Base-by-base conservation (phyloP, 2,113 vertebrate species). In the Kryptolebias marmoratus region DNA sequence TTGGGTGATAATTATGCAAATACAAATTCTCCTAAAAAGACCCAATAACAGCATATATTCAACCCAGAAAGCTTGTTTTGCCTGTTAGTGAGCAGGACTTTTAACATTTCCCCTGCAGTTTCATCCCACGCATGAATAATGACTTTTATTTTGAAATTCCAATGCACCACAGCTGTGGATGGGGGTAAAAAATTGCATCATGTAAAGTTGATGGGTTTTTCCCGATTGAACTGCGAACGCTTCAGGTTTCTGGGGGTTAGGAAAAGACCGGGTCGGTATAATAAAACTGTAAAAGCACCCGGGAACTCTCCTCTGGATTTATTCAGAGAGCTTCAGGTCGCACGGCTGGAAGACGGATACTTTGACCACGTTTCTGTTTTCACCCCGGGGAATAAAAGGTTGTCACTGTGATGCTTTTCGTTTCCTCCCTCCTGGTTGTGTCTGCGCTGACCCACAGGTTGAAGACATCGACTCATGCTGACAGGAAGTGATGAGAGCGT, bases 361-460 rank as follows among this genome's bases (percentile, higher is more conserved):
- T 28, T 58, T 22, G 22, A 22, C 22, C 22, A 22, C 22, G 22
- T 22, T 22, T 22, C 22, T 22, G 22, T 22, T 22, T n/a, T 5
- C 49, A n/a, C 16, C 49, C 72, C 63, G 56, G 79, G 62, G 49
- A 30, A 64, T 4, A 32, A 54, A 8, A 56, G 4, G 16, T 62
- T 53, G 48, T 0, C 1, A 30, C 32, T 6, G 16, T 22, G 18
- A 48, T 16, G 58, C 27, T 16, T 56, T 60, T 67, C 48, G 64
- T 79, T 64, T 14, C 13, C 56, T 49, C 28, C 9, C 16, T 61
- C 7, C 47, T 32, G 75, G 56, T 64, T 12, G 2, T 12, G 53
- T 62, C 67, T 3, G 31, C 49, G 4, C 16, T 53, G 67, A 75
- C 78, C 85, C 61, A 0, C 3, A 16, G 67, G 66, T 49, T 68